Base-by-base conservation (phyloP, 1,140 invertebrate species). In the Teleopsis dalmanni region DNA sequence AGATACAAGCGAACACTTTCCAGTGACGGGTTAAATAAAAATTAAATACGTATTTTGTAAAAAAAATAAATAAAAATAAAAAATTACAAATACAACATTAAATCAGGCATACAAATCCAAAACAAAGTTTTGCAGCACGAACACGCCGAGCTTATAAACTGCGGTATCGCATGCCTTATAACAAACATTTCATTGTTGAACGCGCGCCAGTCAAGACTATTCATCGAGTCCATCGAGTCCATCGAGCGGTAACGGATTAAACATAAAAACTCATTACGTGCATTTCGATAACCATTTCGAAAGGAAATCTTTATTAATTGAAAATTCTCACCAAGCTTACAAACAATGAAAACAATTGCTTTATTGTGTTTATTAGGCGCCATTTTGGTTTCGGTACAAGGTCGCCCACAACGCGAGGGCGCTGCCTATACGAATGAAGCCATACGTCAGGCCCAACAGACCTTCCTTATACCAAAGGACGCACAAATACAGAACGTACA, bases 401-500 rank as follows among this genome's bases (percentile, higher is more conserved):
- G 79, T n/a, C 76, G 76, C 29, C 84, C 83, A 1, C 82, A 85
- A 70, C 80, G 85, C 53, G 87, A 89, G 56, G 87, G 87, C 0
- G 81, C 83, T 19, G 79, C 78, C 44, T 89, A 87, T 70, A 85
- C 84, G 50, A 85, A 87, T 57, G 87, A 89, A 62, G 87, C 87
- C n/a, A 88, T 89, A 59, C 78, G 81, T 47, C 87, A 89, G 71
- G 87, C 86, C 0, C 86, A 88, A 68, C 87, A 82, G 66, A 88
- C 86, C 1, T 81, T 81, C 55, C 76, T 89, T 37, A 88, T 89
- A 53, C 86, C 87, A 4, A 85, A 86, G 61, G 85, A 88, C 59
- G 86, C 87, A n/a, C 79, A 83, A 56, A 90, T 89, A 48, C 86
- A 89, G 61, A 67, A 83, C 73, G 87, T 90, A 0, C 84, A 88